Evolutionary conservation across 1,140 invertebrate genomes (phyloP), one percentile per base, ranked within the genome.

Genomic region (Spodoptera frugiperda): DNA sequence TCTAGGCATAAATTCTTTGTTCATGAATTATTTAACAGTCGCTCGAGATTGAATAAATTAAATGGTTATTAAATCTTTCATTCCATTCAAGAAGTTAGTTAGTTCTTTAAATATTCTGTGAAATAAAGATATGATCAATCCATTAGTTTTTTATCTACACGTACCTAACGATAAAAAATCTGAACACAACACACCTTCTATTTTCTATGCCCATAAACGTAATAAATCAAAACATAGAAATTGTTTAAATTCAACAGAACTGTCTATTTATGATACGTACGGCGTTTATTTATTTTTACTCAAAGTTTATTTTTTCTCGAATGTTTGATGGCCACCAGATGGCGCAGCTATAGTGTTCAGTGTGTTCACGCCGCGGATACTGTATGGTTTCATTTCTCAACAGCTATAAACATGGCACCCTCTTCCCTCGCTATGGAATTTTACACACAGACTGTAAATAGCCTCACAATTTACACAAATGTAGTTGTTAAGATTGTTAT

Each of bases 281-380:
- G 76, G 82, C 83, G 79, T 87, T 87, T 93, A 90, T 93, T 93
- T 93, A 90, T 89, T 88, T 89, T 91, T 81, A 80, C 82, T 84
- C 84, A 83, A 85, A 87, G 91, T 92, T 92, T 93, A 88, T 93
- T 92, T 92, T 91, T 86, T 87, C 81, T 87, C 79, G 76, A 91
- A 86, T 86, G 84, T 77, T 89, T 91, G 91, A 93, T 92, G 84
- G 88, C 82, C 89, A 81, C 87, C 91, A 93, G 91, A 93, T 93
- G 91, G 91, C 88, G 87, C 77, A 83, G 78, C 80, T 85, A 85
- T 84, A 85, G 84, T 87, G 82, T 67, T 61, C 74, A 76, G 67
- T 55, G 84, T 87, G 82, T 76, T 70, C 74, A 79, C 74, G 55
- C 79, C 78, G 79, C 81, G 81, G 82, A 81, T 67, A 78, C 75